A percentile compares a stretch with the other conserved stretches of the same genome.
These are phyloP conservation scores for Hetaerina americana DNA, from an alignment of 1,140 invertebrate species.

Conservation along the genomic window DNA sequence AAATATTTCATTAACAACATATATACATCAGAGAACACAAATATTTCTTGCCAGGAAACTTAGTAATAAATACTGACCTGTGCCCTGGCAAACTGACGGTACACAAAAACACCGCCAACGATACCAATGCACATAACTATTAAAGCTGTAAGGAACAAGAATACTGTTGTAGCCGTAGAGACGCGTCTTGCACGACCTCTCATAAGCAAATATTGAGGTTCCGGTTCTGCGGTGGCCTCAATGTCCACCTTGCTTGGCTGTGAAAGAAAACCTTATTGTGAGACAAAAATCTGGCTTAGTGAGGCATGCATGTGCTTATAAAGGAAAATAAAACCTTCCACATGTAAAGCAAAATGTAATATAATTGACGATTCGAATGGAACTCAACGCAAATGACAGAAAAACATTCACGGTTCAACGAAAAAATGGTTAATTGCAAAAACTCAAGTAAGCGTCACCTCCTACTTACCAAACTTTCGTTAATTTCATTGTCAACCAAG, in stretches of 20 bases:
- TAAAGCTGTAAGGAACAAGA: conserved; percentile 56
- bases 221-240: conserved; percentile 25
- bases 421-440: conserved; percentile 3
- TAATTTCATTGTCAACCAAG: conserved; percentile 35
- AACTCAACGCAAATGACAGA: no score
- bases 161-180: conserved; percentile 47
- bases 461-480: conserved; percentile 7
- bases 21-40: no score
- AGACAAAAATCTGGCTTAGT: no score
- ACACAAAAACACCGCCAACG: conserved; percentile 60
- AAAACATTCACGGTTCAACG: no score
- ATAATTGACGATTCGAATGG: no score
- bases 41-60: no score
- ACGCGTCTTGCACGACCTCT: conserved; percentile 36
- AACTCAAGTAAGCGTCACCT: conserved; percentile 22
- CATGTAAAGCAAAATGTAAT: no score
- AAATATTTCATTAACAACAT: no score
- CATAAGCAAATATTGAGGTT: conserved; percentile 28
- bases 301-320: no score
- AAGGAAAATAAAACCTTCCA: no score
- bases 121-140: conserved; percentile 61
- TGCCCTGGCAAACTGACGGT: conserved; percentile 52
- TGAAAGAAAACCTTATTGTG: conserved; percentile 12
- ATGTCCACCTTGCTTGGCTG: conserved; percentile 20
- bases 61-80: conserved; percentile 22